These are phyloP conservation scores for Lytechinus variegatus DNA, from an alignment of 35 echinoderm and acorn worm genomes.

Conservation along the genomic window DNA sequence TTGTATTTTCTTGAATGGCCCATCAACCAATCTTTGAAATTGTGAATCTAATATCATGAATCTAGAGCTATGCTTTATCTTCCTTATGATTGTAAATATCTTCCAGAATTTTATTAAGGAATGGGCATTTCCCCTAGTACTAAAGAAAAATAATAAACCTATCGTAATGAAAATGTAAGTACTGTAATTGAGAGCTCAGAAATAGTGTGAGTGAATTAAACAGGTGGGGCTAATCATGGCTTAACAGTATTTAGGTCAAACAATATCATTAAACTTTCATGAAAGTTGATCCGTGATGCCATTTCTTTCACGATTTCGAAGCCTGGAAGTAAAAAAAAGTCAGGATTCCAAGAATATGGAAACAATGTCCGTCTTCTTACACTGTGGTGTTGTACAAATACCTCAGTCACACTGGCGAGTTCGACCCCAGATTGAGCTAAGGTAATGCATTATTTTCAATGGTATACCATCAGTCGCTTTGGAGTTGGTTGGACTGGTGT, in stretches of 20 bases:
- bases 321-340: not conserved
- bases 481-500: too few species aligned
- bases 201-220: not conserved
- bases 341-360: not conserved
- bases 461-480: too few species aligned
- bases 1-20: too few species aligned
- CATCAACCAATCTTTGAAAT: too few species aligned
- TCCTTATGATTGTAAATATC: not conserved
- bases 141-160: not conserved
- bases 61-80: too few species aligned
- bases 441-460: too few species aligned
- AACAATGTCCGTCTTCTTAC: not conserved
- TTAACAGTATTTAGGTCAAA: slow-evolving; percentile 20
- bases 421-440: too few species aligned
- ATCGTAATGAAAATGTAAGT: not conserved
- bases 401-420: not conserved
- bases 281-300: slow-evolving; percentile 8
- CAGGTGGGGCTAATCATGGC: not conserved
- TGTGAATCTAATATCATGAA: not conserved
- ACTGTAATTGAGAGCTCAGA: not conserved
- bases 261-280: not conserved
- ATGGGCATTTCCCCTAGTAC: not conserved
- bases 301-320: not conserved
- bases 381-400: too few species aligned
- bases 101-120: not conserved